Evolutionary conservation across 92 coral and sea anemone species (phyloP).

Genomic region (Pocillopora meandrina): DNA sequence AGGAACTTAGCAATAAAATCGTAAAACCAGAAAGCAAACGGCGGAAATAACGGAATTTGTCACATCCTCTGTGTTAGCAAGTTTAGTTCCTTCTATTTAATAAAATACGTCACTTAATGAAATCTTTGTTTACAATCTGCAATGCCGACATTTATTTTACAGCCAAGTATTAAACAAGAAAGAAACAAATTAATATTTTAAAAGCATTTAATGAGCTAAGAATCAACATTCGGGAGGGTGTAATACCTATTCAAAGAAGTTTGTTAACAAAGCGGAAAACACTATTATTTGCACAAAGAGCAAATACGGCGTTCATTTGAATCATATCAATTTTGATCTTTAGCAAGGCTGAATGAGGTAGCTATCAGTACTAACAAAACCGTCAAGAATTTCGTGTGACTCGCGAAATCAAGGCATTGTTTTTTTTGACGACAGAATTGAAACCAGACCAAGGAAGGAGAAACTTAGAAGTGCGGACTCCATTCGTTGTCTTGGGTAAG

Average conservation of each 20-base stretch:
- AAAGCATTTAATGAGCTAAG: background rate
- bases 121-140: background rate
- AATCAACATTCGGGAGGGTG: background rate
- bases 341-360: background rate
- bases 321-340: background rate
- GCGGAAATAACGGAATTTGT: background rate
- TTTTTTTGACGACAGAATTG: too few species aligned
- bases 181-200: conserved; percentile 4
- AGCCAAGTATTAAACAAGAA: background rate
- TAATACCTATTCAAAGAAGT: background rate
- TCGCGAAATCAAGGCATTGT: too few species aligned
- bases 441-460: too few species aligned
- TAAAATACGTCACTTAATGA: background rate
- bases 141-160: background rate
- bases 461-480: too few species aligned
- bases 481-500: too few species aligned
- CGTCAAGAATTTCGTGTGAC: too few species aligned
- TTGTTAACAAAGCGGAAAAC: background rate
- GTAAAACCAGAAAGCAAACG: background rate
- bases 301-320: too few species aligned
- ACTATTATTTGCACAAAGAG: background rate
- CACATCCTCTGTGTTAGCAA: background rate
- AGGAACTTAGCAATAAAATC: background rate
- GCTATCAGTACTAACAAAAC: background rate
- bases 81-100: background rate